A percentile compares a stretch with the other conserved stretches of the same genome.
phyloP scores from a whole-genome alignment of 1,140 invertebrate species.

The Hypsibius dujardini region DNA sequence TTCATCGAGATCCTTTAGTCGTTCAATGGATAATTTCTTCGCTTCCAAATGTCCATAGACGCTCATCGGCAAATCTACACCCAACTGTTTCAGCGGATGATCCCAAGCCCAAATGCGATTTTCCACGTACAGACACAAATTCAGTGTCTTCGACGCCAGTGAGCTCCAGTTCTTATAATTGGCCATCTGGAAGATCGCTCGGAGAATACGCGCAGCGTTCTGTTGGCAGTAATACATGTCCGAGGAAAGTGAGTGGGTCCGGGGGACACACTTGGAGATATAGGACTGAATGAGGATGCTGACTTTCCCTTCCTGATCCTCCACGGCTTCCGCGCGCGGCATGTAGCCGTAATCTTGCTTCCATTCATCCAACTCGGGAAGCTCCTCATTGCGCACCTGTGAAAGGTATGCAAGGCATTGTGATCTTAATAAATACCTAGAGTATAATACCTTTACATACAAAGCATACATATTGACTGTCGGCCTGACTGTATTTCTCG shows the following conservation, averaged over 20 bases:
- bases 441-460: conserved; percentile 16
- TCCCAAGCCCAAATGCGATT: conserved; percentile 69
- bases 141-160: conserved; percentile 72
- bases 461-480: too few relatives aligned
- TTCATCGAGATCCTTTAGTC: conserved; percentile 62
- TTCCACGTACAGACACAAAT: conserved; percentile 39
- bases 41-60: conserved; percentile 64
- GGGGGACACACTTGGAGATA: conserved; percentile 56
- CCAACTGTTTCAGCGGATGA: conserved; percentile 68
- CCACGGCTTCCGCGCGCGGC: conserved; percentile 51
- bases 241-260: conserved; percentile 72
- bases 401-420: too few relatives aligned
- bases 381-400: conserved; percentile 67
- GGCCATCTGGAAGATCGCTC: conserved; percentile 84
- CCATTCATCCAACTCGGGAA: conserved; percentile 66
- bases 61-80: conserved; percentile 48
- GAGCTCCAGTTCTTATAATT: conserved; percentile 70
- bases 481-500: too few relatives aligned
- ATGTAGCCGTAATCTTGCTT: conserved; percentile 52
- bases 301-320: conserved; percentile 85
- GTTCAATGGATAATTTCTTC: conserved; percentile 50
- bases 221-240: conserved; percentile 63
- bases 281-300: conserved; percentile 88
- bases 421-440: conserved; percentile 18
- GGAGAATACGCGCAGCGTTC: conserved; percentile 70